Base-by-base conservation (phyloP, 2,113 vertebrate genomes). In the Rhizomys pruinosus region DNA sequence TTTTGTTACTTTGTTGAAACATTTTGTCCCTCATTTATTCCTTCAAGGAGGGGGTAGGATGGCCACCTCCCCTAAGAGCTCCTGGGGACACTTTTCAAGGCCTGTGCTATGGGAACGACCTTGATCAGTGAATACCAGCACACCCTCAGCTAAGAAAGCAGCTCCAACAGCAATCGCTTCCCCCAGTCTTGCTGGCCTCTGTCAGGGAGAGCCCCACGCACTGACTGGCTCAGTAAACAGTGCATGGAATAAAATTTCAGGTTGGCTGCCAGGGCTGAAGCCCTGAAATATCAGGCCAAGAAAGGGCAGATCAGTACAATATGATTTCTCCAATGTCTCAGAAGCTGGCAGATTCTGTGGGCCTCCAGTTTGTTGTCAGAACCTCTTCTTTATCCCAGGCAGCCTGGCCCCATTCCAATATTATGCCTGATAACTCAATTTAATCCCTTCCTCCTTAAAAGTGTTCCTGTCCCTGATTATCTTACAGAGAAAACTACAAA, bases 41-140 rank as follows among this genome's bases (percentile, higher is more conserved):
- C 47, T 71, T 91, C 19, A 77, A 32, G 17, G 57, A 5, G 6
- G n/a, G n/a, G n/a, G n/a, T n/a, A n/a, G n/a, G n/a, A 42, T 42
- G 10, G 20, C 23, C 6, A 23, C 22, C 55, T 94, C 91, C n/a
- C 47, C 37, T 17, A 69, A 42, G 29, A 92, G 8, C 23, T 92
- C 52, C 17, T 64, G 17, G 25, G 27, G 66, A 37, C 22, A 44
- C 25, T 61, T 89, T 32, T 91, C 52, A 94, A 94, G 63, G 17
- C 2, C 55, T 85, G 37, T 84, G n/a, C 5, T 59, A 44, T 61
- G 37, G 27, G n/a, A 95, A 93, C 64, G 47, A 69, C 37, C 55
- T 95, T 95, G 52, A 88, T 80, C n/a, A 69, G 55, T 64, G 79
- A 88, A 25, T 73, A 92, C 23, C 17, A 94, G 27, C 22, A 68